Evolutionary conservation across 2,113 vertebrate genomes (phyloP).

Genomic region (Pangasianodon hypophthalmus): DNA sequence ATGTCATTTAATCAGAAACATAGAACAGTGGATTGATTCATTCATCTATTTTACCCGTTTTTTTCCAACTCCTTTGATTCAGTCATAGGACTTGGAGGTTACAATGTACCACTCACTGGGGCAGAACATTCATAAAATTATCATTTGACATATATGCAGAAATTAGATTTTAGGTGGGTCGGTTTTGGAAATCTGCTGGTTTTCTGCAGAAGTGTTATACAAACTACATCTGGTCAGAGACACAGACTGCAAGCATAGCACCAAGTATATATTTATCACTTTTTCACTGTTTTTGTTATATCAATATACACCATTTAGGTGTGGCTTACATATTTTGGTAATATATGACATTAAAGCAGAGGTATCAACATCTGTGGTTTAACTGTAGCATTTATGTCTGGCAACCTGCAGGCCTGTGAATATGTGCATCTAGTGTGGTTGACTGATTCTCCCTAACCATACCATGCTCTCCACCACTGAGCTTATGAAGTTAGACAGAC

Average conservation of each 20-base stretch:
- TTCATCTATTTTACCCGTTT: neutral
- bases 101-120: constrained; percentile 6
- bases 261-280: neutral
- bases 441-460: neutral
- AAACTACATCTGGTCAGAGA: constrained; percentile 2
- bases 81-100: constrained; percentile 35
- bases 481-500: neutral
- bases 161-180: neutral
- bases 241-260: neutral
- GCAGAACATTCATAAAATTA: neutral
- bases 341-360: neutral
- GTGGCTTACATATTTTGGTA: neutral
- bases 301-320: neutral
- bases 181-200: neutral
- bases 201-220: constrained; percentile 16
- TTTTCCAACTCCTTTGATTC: neutral
- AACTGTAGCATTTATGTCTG: neutral
- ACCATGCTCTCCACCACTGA: neutral
- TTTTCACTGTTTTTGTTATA: neutral
- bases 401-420: neutral
- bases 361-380: neutral
- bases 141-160: neutral
- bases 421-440: neutral
- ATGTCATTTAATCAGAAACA: constrained; percentile 25
- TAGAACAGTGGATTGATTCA: constrained; percentile 49